Evolutionary conservation across 2,888 invertebrate species (phyloP).

Genomic region (Ferdinandea cuprea): DNA sequence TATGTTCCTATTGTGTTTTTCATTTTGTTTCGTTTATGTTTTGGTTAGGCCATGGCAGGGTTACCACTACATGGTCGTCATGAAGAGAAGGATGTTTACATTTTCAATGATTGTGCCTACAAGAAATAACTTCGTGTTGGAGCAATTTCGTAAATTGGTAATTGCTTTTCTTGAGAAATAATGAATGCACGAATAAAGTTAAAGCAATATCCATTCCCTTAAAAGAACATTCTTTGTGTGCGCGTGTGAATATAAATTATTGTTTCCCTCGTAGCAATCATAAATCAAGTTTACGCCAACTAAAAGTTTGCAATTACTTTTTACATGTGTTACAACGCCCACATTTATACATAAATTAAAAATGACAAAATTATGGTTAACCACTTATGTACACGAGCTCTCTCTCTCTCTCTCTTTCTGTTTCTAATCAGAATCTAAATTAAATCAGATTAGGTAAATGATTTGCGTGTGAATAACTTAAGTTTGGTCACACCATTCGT

Average conservation of each 20-base stretch:
- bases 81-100: no score
- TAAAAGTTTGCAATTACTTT: slow-evolving; percentile 44
- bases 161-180: no score
- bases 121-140: no score
- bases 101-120: no score
- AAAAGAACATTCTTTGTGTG: no score
- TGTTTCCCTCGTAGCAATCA: background rate
- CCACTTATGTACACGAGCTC: slow-evolving; percentile 11
- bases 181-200: no score
- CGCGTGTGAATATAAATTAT: no score
- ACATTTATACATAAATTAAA: slow-evolving; percentile 54
- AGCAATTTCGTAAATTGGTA: no score
- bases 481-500: slow-evolving; percentile 51
- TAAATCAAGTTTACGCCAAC: slow-evolving; percentile 45
- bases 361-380: slow-evolving; percentile 48
- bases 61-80: no score
- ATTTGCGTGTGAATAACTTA: slow-evolving; percentile 65
- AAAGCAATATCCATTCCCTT: no score
- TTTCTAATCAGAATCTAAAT: slow-evolving; percentile 42
- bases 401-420: no score
- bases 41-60: no score
- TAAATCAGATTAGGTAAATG: slow-evolving; percentile 55
- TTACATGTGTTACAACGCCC: slow-evolving; percentile 43
- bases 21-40: background rate
- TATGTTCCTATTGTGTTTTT: background rate